Evolutionary conservation across 1,140 invertebrate genomes (phyloP).

Genomic region (Leptopilina boulardi): DNA sequence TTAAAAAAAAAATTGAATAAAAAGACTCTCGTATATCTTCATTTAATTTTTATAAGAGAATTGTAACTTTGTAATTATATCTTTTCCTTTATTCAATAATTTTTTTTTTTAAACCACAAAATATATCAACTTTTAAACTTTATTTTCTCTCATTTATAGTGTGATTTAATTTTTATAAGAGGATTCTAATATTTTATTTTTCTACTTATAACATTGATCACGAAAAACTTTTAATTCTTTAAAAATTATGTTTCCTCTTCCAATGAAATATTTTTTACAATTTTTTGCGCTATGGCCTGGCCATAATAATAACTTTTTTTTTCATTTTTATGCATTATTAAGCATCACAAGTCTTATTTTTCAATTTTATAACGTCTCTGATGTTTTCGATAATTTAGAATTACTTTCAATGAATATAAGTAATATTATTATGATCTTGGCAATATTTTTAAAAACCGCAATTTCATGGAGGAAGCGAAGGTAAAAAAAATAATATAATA

Average conservation of each 20-base stretch:
- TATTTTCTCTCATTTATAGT: conserved; percentile 40
- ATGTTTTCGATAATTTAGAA: neutral
- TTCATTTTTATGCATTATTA: neutral
- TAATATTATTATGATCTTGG: neutral
- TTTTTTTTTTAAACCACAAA: too few relatives aligned
- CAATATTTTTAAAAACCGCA: neutral
- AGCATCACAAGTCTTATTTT: neutral
- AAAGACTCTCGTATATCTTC: too few relatives aligned
- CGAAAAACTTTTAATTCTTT: neutral
- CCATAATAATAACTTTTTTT: neutral
- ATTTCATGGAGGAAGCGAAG: neutral
- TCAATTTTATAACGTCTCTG: neutral
- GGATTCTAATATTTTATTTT: conserved; percentile 37
- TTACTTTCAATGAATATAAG: neutral
- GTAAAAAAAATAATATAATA: neutral
- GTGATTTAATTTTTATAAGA: conserved; percentile 46
- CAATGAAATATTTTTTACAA: neutral
- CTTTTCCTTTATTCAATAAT: too few relatives aligned
- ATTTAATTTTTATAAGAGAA: too few relatives aligned
- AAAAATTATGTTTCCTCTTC: neutral
- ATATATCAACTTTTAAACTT: too few relatives aligned
- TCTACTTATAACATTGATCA: neutral
- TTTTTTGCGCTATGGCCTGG: neutral
- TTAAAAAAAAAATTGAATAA: too few relatives aligned
- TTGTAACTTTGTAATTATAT: too few relatives aligned